phyloP scores from a whole-genome alignment of 2,113 vertebrate species.

The Semnornis frantzii region DNA sequence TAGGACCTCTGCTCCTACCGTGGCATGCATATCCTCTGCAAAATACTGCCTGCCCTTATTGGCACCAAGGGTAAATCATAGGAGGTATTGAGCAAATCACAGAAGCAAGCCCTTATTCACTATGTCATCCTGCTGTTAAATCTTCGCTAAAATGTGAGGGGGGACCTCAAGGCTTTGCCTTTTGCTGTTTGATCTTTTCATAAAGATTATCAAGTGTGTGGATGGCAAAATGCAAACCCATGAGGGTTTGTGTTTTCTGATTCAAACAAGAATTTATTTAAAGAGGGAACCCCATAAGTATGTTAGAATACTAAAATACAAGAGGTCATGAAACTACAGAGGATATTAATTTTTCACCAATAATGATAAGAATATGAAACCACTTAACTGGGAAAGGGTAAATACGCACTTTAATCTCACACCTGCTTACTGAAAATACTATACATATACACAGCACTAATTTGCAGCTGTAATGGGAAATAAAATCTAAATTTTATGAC shows the following conservation, averaged over 20 bases:
- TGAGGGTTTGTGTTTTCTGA: neutral
- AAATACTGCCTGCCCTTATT: conserved; percentile 54
- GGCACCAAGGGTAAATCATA: conserved; percentile 58
- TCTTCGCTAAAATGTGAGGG: conserved; percentile 58
- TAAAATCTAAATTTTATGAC: neutral
- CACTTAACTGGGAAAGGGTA: neutral
- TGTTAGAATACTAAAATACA: conserved; percentile 9
- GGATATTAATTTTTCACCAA: neutral
- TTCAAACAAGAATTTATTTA: neutral
- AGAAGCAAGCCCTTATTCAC: conserved; percentile 45
- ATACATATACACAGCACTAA: neutral
- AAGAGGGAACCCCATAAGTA: neutral
- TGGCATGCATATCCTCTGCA: neutral
- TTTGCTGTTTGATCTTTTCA: conserved; percentile 34
- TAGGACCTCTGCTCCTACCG: neutral
- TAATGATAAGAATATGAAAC: neutral
- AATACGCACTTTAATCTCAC: neutral
- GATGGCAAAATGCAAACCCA: neutral
- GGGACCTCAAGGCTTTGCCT: conserved; percentile 36
- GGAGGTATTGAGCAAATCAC: conserved; percentile 59
- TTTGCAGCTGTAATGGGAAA: conserved; percentile 16
- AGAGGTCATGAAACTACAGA: neutral
- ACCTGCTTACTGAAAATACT: neutral
- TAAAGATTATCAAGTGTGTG: conserved; percentile 20
- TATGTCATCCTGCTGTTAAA: conserved; percentile 55